These are phyloP conservation scores for Pachyuromys duprasi DNA, from an alignment of 2,797 vertebrate species.

Conservation along the genomic window DNA sequence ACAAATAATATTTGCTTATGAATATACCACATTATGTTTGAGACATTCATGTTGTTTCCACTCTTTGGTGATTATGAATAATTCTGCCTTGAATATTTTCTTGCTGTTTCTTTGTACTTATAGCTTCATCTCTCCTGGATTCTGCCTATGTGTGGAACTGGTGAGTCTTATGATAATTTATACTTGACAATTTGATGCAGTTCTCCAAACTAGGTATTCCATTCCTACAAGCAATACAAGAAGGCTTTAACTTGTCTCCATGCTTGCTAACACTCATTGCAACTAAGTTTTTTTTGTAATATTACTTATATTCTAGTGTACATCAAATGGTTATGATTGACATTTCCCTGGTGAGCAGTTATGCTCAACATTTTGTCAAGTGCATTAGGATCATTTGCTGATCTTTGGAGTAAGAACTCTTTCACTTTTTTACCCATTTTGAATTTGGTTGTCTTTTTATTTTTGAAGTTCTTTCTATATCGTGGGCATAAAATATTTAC, in stretches of 20 bases:
- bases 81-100: background rate
- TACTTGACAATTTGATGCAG: background rate
- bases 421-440: background rate
- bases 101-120: background rate
- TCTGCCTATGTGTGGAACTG: background rate
- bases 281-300: background rate
- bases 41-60: background rate
- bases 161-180: background rate
- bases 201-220: background rate
- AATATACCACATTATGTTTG: background rate
- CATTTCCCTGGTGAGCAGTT: background rate
- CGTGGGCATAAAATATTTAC: background rate
- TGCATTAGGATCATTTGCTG: background rate
- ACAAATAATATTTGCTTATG: background rate
- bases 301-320: background rate
- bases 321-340: background rate
- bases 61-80: background rate
- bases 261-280: background rate
- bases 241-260: background rate
- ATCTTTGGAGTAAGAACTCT: background rate
- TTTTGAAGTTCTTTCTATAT: background rate
- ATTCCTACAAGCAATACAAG: background rate
- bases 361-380: background rate
- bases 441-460: background rate
- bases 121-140: background rate